phyloP scores from a whole-genome alignment of 2,113 vertebrate species.

The Neomonachus schauinslandi region DNA sequence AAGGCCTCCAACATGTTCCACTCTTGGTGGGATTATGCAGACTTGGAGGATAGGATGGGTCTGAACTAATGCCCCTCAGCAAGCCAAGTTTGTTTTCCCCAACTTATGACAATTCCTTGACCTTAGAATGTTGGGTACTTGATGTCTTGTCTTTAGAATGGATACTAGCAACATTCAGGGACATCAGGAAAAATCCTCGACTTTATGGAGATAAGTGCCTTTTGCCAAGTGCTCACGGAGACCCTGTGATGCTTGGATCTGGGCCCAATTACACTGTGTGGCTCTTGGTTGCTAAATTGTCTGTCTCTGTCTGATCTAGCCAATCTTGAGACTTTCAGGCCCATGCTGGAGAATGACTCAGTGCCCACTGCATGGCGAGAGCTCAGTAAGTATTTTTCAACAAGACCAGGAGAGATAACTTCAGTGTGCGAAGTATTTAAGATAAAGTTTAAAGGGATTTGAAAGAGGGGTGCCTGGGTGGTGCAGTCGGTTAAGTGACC shows the following conservation, averaged over 20 bases:
- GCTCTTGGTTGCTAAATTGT: not conserved
- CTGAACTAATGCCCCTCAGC: not conserved
- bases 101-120: conserved; percentile 7
- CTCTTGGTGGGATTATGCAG: not conserved
- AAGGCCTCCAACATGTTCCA: not conserved
- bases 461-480: not conserved
- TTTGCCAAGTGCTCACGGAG: not conserved
- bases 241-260: not conserved
- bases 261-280: not conserved
- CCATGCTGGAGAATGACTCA: not conserved
- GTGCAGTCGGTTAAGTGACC: not conserved
- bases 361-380: not conserved
- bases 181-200: not conserved
- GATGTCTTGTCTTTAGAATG: not conserved
- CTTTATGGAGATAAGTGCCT: not conserved
- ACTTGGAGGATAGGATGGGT: not conserved
- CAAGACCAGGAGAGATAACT: not conserved
- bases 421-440: conserved; percentile 6
- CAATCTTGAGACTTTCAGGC: not conserved
- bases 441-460: not conserved
- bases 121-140: not conserved
- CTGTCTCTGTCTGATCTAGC: not conserved
- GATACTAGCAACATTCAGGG: not conserved
- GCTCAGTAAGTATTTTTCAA: not conserved
- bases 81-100: not conserved